Percentiles rank a stretch among this genome's conserved stretches.
Evolutionary conservation across 2,888 invertebrate species (phyloP).

Genomic region (Muschampia staudingeri): DNA sequence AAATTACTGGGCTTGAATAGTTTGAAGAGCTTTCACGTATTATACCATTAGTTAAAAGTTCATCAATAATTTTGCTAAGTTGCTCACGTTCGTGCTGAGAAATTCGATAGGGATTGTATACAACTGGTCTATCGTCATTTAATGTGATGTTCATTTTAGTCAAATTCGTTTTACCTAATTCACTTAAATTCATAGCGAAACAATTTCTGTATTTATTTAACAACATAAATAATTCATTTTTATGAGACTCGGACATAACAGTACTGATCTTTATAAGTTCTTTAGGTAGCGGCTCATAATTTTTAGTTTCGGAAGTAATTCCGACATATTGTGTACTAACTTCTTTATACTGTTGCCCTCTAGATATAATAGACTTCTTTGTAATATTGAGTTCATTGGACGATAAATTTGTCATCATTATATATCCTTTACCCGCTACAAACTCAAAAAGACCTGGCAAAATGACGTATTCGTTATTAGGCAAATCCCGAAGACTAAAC

Average conservation of each 20-base stretch:
- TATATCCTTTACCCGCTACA: neutral
- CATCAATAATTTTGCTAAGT: slow-evolving; percentile 34
- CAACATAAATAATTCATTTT: neutral
- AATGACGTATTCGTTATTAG: neutral
- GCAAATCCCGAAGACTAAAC: neutral
- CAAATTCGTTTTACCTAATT: slow-evolving; percentile 12
- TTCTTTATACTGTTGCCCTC: neutral
- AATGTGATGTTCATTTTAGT: slow-evolving; percentile 21
- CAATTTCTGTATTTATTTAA: neutral
- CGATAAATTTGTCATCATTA: slow-evolving; percentile 1
- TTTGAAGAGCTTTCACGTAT: neutral
- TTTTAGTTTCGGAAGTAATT: neutral
- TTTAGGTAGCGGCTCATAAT: neutral
- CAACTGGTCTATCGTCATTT: slow-evolving; percentile 2
- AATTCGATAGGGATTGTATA: slow-evolving; percentile 29
- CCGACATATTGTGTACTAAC: neutral
- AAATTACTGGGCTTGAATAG: neutral
- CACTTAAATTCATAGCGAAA: neutral
- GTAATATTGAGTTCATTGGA: neutral
- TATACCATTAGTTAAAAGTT: neutral
- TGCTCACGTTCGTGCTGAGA: slow-evolving; percentile 61
- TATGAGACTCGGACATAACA: neutral
- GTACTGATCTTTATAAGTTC: neutral
- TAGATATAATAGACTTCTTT: neutral
- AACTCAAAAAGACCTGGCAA: neutral